Conservation (phyloP, 2,888 invertebrate species). For the Epirrhoe alternata region DNA sequence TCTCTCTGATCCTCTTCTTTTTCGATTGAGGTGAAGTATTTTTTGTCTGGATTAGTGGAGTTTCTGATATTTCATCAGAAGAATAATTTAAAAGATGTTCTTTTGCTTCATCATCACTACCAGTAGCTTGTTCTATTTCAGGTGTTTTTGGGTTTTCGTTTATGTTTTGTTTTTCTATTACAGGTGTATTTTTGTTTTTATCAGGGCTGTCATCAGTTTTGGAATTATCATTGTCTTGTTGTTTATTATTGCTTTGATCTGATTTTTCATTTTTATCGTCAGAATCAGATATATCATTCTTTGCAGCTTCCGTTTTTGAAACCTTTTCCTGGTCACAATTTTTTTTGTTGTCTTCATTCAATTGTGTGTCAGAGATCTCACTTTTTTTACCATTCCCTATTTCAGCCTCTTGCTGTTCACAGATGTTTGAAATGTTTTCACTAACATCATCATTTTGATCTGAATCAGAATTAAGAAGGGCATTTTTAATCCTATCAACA, state of each 20-base stretch:
- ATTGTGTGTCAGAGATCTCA: conserved; percentile 11
- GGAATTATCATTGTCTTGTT: not conserved
- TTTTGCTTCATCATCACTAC: conserved; percentile 25
- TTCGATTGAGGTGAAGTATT: conserved; percentile 48
- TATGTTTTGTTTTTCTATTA: not conserved
- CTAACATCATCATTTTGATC: conserved; percentile 37
- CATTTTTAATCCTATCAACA: conserved; percentile 42
- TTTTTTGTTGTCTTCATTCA: conserved; percentile 10
- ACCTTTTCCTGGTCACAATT: conserved; percentile 3
- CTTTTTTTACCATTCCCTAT: not conserved
- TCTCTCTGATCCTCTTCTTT: conserved; percentile 62
- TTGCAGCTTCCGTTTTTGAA: conserved; percentile 11
- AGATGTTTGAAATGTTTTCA: conserved; percentile 14
- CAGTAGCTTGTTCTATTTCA: conserved; percentile 14
- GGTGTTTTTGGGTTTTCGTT: conserved; percentile 26
- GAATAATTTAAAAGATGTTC: conserved; percentile 32
- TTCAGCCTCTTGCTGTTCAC: conserved; percentile 8
- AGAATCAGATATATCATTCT: conserved; percentile 32
- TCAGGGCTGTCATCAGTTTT: conserved; percentile 7
- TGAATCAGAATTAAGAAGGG: conserved; percentile 54
- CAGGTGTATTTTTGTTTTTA: not conserved
- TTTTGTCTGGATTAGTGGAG: conserved; percentile 40
- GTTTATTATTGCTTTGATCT: conserved; percentile 8
- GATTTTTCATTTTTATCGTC: conserved; percentile 36
- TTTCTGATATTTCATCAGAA: conserved; percentile 32